Conservation (phyloP, 2,113 vertebrate species). For the Python bivittatus region DNA sequence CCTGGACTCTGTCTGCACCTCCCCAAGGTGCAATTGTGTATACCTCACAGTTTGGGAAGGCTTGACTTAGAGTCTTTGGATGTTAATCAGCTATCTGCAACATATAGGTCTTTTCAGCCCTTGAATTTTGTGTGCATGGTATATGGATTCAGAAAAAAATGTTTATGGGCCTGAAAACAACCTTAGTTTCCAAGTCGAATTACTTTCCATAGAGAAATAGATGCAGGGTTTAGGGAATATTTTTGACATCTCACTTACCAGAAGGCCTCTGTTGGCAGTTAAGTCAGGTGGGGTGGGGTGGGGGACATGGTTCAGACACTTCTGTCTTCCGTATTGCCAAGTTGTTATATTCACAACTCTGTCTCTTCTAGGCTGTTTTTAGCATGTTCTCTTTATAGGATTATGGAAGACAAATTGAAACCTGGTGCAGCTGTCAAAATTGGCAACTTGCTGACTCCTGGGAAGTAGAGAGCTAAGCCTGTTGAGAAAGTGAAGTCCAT, state of each 20-base stretch:
- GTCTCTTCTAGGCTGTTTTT: not conserved
- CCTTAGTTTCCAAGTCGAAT: not conserved
- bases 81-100: not conserved
- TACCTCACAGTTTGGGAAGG: not conserved
- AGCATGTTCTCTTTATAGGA: not conserved
- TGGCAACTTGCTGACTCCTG: not conserved
- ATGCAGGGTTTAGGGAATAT: not conserved
- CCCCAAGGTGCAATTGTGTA: not conserved
- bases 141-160: not conserved
- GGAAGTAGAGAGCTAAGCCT: not conserved
- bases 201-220: not conserved
- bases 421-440: not conserved
- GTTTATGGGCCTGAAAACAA: not conserved
- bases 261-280: not conserved
- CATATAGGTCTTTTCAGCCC: too few species aligned
- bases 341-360: not conserved
- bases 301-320: not conserved
- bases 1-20: not conserved
- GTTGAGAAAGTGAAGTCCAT: not conserved
- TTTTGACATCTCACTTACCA: not conserved
- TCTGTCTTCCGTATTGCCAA: not conserved
- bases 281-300: not conserved
- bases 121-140: not conserved
- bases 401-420: not conserved
- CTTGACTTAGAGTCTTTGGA: not conserved